Base-by-base conservation (phyloP, 2,113 vertebrate genomes). In the Propithecus coquereli region DNA sequence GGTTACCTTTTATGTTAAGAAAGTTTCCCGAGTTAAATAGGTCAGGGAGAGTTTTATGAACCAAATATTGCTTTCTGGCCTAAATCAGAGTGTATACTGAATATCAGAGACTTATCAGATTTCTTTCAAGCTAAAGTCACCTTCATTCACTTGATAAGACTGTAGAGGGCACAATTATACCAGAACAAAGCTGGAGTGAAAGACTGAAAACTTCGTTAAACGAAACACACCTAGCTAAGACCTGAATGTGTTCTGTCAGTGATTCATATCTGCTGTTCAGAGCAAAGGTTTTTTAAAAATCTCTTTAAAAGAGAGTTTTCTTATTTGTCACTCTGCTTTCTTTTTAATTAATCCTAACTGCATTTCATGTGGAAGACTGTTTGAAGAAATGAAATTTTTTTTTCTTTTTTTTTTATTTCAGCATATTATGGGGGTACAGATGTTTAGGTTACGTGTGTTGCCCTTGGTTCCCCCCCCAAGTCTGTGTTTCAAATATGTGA, bases 121-220 rank as follows among this genome's bases (percentile, higher is more conserved):
- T 94, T 95, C 37, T 86, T 96, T 94, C 77, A 84, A 92, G 68
- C 37, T 91, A 54, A 94, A 95, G 59, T 97, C 76, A 88, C 40
- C 77, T 97, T 96, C 70, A 79, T 95, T 97, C 27, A 93, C 40
- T 96, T 91, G 71, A 30, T 92, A 90, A 91, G 59, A 97, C 91
- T 85, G n/a, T 91, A 96, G 86, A 96, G 96, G 91, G 89, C 93
- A 95, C 45, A 96, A 30, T 97, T 88, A 82, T 43, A 88, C 77
- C 92, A 23, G 45, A 59, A 93, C 20, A 95, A 94, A 94, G 32
- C 71, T 82, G 63, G 13, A 90, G 7, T 43, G 54, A 91, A 90
- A 93, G 45, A 68, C 57, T 57, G 37, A 79, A 22, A 73, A 63
- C 8, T 90, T 91, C 22, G 70, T 91, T 93, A 90, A 59, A 70